Conservation (phyloP, 2,888 invertebrate genomes). For the Ornithoptera priamus region DNA sequence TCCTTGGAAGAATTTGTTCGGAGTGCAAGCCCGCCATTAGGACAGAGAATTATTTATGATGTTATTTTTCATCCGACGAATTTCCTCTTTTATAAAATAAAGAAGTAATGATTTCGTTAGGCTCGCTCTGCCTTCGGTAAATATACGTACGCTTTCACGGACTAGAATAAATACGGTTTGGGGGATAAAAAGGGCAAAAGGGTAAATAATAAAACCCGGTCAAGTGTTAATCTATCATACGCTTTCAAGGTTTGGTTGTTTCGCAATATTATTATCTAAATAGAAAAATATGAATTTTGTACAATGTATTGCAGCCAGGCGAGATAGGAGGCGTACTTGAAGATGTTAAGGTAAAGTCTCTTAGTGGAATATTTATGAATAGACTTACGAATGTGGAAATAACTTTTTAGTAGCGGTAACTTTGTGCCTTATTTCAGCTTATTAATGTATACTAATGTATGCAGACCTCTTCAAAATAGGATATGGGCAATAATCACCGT, state of each 20-base stretch:
- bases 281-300: constrained; percentile 6
- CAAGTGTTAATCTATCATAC: constrained; percentile 29
- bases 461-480: no score
- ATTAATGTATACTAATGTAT: no score
- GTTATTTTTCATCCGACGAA: constrained; percentile 31
- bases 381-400: background rate
- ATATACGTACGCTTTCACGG: constrained; percentile 26
- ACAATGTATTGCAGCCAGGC: background rate
- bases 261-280: constrained; percentile 7
- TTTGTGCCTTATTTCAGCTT: background rate
- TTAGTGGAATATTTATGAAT: background rate
- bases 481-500: no score
- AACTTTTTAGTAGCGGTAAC: background rate
- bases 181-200: constrained; percentile 25
- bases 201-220: constrained; percentile 29
- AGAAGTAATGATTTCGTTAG: constrained; percentile 30
- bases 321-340: background rate
- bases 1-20: constrained; percentile 44
- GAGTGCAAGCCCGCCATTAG: constrained; percentile 32
- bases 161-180: constrained; percentile 26
- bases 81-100: constrained; percentile 27
- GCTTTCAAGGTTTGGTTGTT: constrained; percentile 3
- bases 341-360: background rate
- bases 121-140: constrained; percentile 20
- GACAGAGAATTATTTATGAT: constrained; percentile 32